A percentile compares a stretch with the other conserved stretches of the same genome.
phyloP scores from a whole-genome alignment of 1,140 invertebrate species.

The Trinorchestia longiramus region DNA sequence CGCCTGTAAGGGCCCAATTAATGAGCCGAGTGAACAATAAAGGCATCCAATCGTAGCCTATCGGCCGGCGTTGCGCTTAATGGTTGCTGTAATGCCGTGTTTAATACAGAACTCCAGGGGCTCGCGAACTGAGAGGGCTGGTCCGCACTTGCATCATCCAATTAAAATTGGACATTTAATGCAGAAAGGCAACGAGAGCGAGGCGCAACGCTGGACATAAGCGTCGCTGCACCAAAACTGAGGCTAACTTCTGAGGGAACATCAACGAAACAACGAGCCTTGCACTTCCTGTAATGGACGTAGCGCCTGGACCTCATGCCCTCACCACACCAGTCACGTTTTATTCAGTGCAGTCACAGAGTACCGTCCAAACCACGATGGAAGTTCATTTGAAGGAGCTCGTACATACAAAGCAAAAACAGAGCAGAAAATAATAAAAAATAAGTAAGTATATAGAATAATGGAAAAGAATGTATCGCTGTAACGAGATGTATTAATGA shows the following conservation, averaged over 20 bases:
- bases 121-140: not conserved
- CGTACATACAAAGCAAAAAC: no score
- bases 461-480: no score
- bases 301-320: not conserved
- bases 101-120: slow-evolving; percentile 40
- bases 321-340: not conserved
- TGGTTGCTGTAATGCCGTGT: slow-evolving; percentile 13
- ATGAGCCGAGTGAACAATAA: slow-evolving; percentile 51
- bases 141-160: slow-evolving; percentile 35
- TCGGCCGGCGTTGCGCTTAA: slow-evolving; percentile 23
- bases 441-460: no score
- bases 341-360: not conserved
- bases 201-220: not conserved
- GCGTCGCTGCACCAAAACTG: not conserved
- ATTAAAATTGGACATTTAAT: slow-evolving; percentile 49
- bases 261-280: not conserved
- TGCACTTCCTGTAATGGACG: not conserved
- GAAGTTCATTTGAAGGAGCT: not conserved
- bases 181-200: not conserved
- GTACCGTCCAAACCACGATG: not conserved
- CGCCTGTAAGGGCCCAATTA: slow-evolving; percentile 52
- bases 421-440: no score
- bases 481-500: no score
- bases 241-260: not conserved
- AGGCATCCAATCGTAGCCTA: slow-evolving; percentile 51